A percentile compares a stretch with the other conserved stretches of the same genome.
Conservation (phyloP, 2,113 vertebrate genomes). For the Pseudolaguvia tuberculata region DNA sequence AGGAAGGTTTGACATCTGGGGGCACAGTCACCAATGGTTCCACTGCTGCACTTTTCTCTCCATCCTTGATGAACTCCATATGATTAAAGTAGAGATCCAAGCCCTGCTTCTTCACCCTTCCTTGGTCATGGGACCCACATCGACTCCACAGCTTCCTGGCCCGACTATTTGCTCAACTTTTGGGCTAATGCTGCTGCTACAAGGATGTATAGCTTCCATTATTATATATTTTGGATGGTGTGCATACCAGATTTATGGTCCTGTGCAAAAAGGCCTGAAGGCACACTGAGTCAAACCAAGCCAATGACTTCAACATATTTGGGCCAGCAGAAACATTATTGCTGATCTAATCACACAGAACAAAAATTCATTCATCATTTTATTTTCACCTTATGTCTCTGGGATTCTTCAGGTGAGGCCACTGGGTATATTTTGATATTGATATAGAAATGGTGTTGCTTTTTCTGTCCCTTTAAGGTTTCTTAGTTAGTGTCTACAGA, state of each 20-base stretch:
- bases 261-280: constrained; percentile 54
- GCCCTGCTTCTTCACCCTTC: constrained; percentile 58
- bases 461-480: constrained; percentile 9
- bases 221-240: constrained; percentile 66
- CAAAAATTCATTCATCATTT: not conserved
- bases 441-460: not conserved
- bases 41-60: constrained; percentile 75
- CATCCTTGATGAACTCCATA: constrained; percentile 73
- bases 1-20: constrained; percentile 73
- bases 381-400: not conserved
- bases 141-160: constrained; percentile 47
- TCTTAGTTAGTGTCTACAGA: not conserved
- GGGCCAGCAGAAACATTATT: not conserved
- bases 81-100: constrained; percentile 71
- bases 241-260: constrained; percentile 58
- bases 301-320: not conserved
- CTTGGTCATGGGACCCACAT: constrained; percentile 45
- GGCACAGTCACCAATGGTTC: constrained; percentile 79
- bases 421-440: not conserved
- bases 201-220: constrained; percentile 67
- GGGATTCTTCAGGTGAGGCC: not conserved
- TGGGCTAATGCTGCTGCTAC: constrained; percentile 69
- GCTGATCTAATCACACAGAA: not conserved
- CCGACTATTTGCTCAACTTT: constrained; percentile 64
- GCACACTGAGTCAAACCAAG: constrained; percentile 16